Base-by-base conservation (phyloP, 2,113 vertebrate species). In the Eurypyga helias region DNA sequence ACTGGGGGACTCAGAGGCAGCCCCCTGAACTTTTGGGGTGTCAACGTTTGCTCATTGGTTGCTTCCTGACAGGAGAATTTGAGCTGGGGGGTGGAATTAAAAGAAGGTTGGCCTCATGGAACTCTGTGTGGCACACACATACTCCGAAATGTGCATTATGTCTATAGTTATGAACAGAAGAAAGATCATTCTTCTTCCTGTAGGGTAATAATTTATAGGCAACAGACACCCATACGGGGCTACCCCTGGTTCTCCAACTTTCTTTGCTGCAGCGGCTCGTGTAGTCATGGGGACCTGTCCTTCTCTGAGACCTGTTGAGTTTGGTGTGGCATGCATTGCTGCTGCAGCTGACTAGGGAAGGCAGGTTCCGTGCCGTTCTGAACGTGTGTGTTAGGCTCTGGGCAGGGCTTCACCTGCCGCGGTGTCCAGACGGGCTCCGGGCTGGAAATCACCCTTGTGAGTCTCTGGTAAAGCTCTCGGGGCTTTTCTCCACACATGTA, bases 91-190 rank as follows among this genome's bases (percentile, higher is more conserved):
- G 0, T 72, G 60, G 67, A 58, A 80, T 86, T 83, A 51, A 54
- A 60, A 81, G 31, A 52, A 17, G 1, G 1, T 58, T 62, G 80
- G 21, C 16, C 33, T 57, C 17, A 61, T 14, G 3, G 25, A 61
- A 43, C 48, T 57, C 0, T 82, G 13, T 57, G 55, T 72, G 7
- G 10, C 20, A 13, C 41, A 61, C 10, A 65, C 3, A 0, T 64
- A 49, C 29, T 69, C 71, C 41, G 14, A 81, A 88, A 45, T 25
- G 26, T 57, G 33, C 15, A 3, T 31, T 55, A 23, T 41, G 7
- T 65, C 29, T 41, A 4, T 49, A n/a, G 36, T 79, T 55, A 46
- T 0, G 2, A 51, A 34, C 14, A 9, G 46, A 73, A 43, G 45
- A 60, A 60, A 52, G 51, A 20, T 64, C 36, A 29, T 34, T 85